Evolutionary conservation across 2,797 vertebrate species (phyloP), one percentile per base, ranked within the genome.

Genomic region (Champsocephalus esox): DNA sequence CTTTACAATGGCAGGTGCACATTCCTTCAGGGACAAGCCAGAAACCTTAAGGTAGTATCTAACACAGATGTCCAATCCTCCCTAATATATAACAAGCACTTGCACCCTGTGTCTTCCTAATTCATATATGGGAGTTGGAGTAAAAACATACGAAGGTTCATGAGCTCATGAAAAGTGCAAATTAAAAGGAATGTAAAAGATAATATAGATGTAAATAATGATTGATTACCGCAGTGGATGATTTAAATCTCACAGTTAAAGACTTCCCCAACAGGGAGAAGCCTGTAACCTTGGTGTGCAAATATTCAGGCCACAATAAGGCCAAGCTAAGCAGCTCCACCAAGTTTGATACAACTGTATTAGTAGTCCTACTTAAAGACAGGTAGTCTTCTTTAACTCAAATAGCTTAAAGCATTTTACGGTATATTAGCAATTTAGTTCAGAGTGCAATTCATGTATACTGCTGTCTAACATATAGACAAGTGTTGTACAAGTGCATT

Each of bases 11-110:
- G 85, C 92, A 94, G 92, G 91, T 92, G 92, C 82, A 68, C 91
- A 92, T 94, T 94, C 91, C 89, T 81, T 50, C 32, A 62, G 83
- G 83, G 80, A 88, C 65, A 38, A 85, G 84, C 81, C 85, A 79
- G 82, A 73, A 84, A 88, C 73, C 79, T 82, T 87, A 69, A 83
- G 86, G 82, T 84, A 81, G 76, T 75, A 83, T 83, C 81, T 79
- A 87, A 87, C 70, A 72, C 80, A 81, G 84, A 91, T 89, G 88
- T 91, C 91, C 82, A 77, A 73, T 70, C 70, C 88, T 92, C 84
- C 86, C 73, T 79, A 79, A 87, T 83, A 82, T 73, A 72, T 82
- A 73, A 76, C 75, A 77, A 83, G 78, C 82, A 76, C 82, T 59
- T 76, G 87, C 84, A 52, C 68, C 52, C 58, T 65, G 80, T 78